Percentiles rank a stretch among this genome's conserved stretches.
phyloP scores from a whole-genome alignment of 2,797 vertebrate genomes.

The Melanotaenia parkinsoni region DNA sequence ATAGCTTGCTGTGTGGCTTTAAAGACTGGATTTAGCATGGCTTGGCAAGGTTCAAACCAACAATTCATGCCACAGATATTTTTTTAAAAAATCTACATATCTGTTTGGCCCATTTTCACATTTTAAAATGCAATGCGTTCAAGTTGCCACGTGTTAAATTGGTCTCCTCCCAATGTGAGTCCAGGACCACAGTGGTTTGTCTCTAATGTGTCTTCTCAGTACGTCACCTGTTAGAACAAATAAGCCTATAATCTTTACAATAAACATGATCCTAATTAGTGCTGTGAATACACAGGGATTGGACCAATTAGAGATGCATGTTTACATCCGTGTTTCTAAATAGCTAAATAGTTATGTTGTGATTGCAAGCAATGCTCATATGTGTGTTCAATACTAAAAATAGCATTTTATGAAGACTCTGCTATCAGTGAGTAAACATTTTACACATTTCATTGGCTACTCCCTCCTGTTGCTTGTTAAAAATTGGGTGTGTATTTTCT shows the following conservation, averaged over 20 bases:
- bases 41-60: conserved; percentile 77
- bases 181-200: conserved; percentile 56
- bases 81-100: conserved; percentile 66
- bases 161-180: conserved; percentile 46
- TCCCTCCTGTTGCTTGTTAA: conserved; percentile 46
- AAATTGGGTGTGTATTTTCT: conserved; percentile 70
- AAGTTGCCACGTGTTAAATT: conserved; percentile 52
- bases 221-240: conserved; percentile 77
- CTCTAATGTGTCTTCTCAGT: conserved; percentile 65
- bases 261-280: conserved; percentile 83
- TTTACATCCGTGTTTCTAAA: conserved; percentile 62
- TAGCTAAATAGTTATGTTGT: conserved; percentile 35
- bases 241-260: conserved; percentile 81
- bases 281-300: conserved; percentile 76
- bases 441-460: conserved; percentile 54
- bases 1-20: conserved; percentile 74
- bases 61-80: conserved; percentile 67
- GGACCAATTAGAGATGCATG: conserved; percentile 75
- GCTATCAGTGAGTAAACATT: conserved; percentile 57
- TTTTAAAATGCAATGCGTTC: conserved; percentile 61
- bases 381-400: conserved; percentile 46
- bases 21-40: conserved; percentile 80
- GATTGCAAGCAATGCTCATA: conserved; percentile 42
- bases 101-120: conserved; percentile 60
- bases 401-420: conserved; percentile 52